phyloP scores from a whole-genome alignment of 2,888 invertebrate genomes.

The Leucoma salicis region DNA sequence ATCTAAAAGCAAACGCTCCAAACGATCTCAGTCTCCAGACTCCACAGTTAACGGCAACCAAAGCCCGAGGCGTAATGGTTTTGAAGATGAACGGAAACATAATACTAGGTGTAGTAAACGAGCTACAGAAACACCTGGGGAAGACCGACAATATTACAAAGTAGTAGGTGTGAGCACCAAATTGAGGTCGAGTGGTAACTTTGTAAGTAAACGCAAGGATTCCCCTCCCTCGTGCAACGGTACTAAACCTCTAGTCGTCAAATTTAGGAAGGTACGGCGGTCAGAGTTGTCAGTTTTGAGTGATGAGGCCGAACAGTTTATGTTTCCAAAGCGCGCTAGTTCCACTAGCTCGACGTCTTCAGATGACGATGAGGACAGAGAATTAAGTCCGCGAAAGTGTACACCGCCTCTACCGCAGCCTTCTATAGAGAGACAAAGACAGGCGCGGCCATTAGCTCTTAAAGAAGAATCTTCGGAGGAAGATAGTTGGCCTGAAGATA shows the following conservation, averaged over 20 bases:
- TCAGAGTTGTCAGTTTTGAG: conserved; percentile 89
- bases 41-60: conserved; percentile 49
- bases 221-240: conserved; percentile 79
- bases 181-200: conserved; percentile 83
- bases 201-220: conserved; percentile 54
- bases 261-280: conserved; percentile 87
- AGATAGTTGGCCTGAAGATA: conserved; percentile 68
- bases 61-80: conserved; percentile 59
- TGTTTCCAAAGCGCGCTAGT: conserved; percentile 89
- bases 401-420: conserved; percentile 56
- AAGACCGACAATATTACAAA: conserved; percentile 84
- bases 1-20: conserved; percentile 48
- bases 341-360: conserved; percentile 77
- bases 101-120: conserved; percentile 62
- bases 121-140: conserved; percentile 38
- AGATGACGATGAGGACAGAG: conserved; percentile 80
- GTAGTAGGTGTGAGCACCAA: conserved; percentile 88
- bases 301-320: conserved; percentile 93
- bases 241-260: conserved; percentile 84
- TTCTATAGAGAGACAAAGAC: conserved; percentile 53
- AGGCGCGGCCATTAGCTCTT: conserved; percentile 64
- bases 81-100: conserved; percentile 59
- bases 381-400: conserved; percentile 60
- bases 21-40: conserved; percentile 58
- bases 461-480: conserved; percentile 76